Evolutionary conservation across 92 coral and sea anemone species (phyloP).

Genomic region (Parazoanthus atlanticus): DNA sequence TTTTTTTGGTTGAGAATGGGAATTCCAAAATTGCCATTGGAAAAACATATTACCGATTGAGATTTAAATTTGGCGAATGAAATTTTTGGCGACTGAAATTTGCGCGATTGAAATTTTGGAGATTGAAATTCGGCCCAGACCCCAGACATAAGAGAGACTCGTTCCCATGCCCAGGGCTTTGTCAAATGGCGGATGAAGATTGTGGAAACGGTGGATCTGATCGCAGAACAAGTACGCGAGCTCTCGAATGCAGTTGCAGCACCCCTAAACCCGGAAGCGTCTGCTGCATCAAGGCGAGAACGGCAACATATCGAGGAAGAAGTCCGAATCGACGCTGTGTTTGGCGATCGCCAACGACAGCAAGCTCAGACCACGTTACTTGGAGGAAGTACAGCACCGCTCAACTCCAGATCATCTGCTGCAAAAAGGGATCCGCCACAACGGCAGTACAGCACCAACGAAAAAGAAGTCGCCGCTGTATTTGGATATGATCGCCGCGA

Average conservation of each 20-base stretch:
- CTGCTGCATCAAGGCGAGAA: neutral
- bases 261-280: neutral
- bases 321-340: no score
- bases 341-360: no score
- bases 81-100: no score
- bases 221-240: neutral
- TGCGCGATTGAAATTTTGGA: no score
- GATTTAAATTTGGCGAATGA: no score
- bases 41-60: neutral
- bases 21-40: no score
- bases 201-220: neutral
- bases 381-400: neutral
- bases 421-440: neutral
- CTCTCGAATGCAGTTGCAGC: neutral
- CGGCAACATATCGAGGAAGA: neutral
- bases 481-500: conserved; percentile 18
- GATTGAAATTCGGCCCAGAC: no score
- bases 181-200: neutral
- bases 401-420: conserved; percentile 1
- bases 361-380: no score
- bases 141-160: no score
- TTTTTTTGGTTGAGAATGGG: neutral
- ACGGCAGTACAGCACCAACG: neutral
- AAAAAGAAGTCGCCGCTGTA: neutral
- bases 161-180: no score